Evolutionary conservation across 2,797 vertebrate species (phyloP), one percentile per base, ranked within the genome.

Genomic region (Odontamblyopus rebecca): DNA sequence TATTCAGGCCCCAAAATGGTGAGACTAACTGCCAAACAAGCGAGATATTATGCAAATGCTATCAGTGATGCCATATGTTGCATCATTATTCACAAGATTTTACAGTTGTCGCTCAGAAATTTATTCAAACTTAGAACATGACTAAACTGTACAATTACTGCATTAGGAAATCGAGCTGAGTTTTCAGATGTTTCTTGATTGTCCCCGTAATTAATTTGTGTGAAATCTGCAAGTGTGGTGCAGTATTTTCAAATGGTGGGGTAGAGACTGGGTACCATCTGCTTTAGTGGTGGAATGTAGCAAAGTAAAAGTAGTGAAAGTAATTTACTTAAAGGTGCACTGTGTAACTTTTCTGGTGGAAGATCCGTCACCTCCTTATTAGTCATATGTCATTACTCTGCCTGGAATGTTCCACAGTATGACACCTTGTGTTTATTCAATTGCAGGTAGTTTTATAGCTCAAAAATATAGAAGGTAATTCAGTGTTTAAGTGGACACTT

Each of bases 1-100:
- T 67, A 38, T 48, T 71, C 54, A 71, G 54, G 54, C 67, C 78
- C 81, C 84, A 80, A 71, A 80, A 85, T 89, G 54, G 70, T 71
- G 57, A 77, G 68, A n/a, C 75, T 75, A 51, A 44, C 7, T 65
- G 27, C 32, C 29, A 60, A 12, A 35, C 13, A 23, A 56, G 27
- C 9, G 64, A 41, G 32, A 51, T 72, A 6, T 70, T 60, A 64
- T 12, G n/a, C 23, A 30, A 62, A 44, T 69, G 59, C 16, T 44
- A 41, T 15, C 15, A 13, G 67, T 69, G 67, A 69, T 56, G 44
- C 54, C 56, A 69, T 69, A 59, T 69, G 54, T 60, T 44, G 56
- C 54, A 60, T 69, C 29, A 60, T 60, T 69, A 44, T 41, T 59
- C 54, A 19, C 30, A 60, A 29, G 35, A 69, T 44, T 68, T 44